Conservation (phyloP, 2,113 vertebrate species). For the Psettodes erumei region DNA sequence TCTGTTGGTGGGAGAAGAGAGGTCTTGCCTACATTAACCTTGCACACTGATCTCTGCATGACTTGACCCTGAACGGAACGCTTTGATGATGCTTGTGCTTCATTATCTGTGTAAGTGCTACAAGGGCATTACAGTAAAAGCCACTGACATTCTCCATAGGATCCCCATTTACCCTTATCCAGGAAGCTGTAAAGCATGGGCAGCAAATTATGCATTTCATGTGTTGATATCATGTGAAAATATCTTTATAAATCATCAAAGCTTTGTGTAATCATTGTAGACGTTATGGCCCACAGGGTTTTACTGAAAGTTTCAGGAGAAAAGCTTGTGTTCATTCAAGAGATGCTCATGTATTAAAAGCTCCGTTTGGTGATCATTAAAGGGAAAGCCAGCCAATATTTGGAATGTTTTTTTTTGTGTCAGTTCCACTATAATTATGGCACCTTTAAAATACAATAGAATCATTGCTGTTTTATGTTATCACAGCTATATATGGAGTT, state of each 20-base stretch:
- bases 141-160: slow-evolving; percentile 8
- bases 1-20: neutral
- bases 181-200: slow-evolving; percentile 3
- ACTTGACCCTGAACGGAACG: slow-evolving; percentile 4
- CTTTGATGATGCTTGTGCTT: slow-evolving; percentile 18
- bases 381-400: slow-evolving; percentile 1
- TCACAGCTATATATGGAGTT: neutral
- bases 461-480: neutral
- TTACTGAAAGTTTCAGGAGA: neutral
- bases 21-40: slow-evolving; percentile 26
- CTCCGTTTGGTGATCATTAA: neutral
- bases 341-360: neutral
- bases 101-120: slow-evolving; percentile 19
- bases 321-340: neutral
- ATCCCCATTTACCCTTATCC: slow-evolving; percentile 1
- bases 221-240: neutral
- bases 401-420: neutral
- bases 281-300: slow-evolving; percentile 4
- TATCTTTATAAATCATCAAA: slow-evolving; percentile 15
- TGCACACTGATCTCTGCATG: neutral
- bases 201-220: slow-evolving; percentile 9
- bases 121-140: neutral
- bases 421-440: neutral
- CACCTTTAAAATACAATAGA: neutral
- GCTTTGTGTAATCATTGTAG: neutral